Conservation (phyloP, 2,888 invertebrate species). For the Cetonia aurata region DNA sequence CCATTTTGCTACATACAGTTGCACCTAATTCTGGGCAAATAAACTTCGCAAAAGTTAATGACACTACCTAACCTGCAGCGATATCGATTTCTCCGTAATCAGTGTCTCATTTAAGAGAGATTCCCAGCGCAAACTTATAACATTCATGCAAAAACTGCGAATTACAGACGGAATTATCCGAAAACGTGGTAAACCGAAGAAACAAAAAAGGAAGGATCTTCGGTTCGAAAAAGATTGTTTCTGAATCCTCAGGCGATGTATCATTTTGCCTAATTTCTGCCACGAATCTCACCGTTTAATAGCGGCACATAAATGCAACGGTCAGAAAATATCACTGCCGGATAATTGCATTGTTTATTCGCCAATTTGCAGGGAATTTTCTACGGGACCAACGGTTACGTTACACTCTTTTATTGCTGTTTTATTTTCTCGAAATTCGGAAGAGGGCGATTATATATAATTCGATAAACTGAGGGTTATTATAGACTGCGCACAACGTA, state of each 20-base stretch:
- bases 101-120: conserved; percentile 11
- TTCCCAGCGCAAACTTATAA: too few species aligned
- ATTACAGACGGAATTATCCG: neutral
- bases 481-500: too few species aligned
- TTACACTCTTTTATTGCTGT: neutral
- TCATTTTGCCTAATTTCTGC: conserved; percentile 37
- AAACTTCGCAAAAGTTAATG: too few species aligned
- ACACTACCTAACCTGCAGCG: neutral
- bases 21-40: too few species aligned
- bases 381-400: neutral
- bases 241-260: conserved; percentile 22
- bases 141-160: too few species aligned
- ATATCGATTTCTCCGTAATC: conserved; percentile 15
- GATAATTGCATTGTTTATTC: conserved; percentile 41
- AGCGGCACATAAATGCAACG: conserved; percentile 16
- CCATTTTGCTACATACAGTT: too few species aligned
- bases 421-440: conserved; percentile 27
- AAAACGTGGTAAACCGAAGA: conserved; percentile 4
- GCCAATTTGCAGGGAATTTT: conserved; percentile 35
- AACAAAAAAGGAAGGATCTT: neutral
- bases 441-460: conserved; percentile 18
- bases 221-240: neutral
- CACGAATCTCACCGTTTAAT: conserved; percentile 19
- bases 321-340: conserved; percentile 40
- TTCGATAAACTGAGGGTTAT: conserved; percentile 17